A percentile compares a stretch with the other conserved stretches of the same genome.
These are phyloP conservation scores for Amblyraja radiata DNA, from an alignment of 2,797 vertebrate genomes.

Conservation along the genomic window DNA sequence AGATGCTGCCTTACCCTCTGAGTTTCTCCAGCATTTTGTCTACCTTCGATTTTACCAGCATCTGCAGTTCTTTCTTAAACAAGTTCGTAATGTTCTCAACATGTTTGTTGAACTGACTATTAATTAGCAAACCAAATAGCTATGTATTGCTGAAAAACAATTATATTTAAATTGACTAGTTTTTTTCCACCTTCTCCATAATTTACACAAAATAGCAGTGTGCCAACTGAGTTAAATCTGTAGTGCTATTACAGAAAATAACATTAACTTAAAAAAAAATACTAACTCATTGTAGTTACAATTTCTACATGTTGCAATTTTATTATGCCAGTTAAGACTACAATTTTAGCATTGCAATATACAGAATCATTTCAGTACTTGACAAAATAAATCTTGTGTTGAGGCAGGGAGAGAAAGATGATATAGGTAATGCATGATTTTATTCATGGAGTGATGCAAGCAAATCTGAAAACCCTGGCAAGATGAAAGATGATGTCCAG, in stretches of 20 bases:
- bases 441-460: background rate
- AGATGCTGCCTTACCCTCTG: no score
- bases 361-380: background rate
- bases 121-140: background rate
- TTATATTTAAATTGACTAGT: background rate
- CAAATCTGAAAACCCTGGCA: background rate
- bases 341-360: background rate
- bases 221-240: background rate
- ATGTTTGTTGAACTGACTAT: background rate
- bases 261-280: background rate
- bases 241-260: background rate
- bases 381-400: background rate
- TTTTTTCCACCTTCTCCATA: background rate
- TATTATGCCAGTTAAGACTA: background rate
- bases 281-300: background rate
- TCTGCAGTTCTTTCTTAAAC: no score
- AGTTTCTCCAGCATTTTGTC: no score
- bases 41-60: no score
- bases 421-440: background rate
- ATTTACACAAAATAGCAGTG: background rate
- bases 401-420: background rate
- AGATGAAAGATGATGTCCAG: background rate
- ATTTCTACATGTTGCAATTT: background rate
- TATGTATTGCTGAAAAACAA: no score
- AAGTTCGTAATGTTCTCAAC: background rate